Conservation (phyloP, 2,113 vertebrate species). For the Diadophis punctatus region DNA sequence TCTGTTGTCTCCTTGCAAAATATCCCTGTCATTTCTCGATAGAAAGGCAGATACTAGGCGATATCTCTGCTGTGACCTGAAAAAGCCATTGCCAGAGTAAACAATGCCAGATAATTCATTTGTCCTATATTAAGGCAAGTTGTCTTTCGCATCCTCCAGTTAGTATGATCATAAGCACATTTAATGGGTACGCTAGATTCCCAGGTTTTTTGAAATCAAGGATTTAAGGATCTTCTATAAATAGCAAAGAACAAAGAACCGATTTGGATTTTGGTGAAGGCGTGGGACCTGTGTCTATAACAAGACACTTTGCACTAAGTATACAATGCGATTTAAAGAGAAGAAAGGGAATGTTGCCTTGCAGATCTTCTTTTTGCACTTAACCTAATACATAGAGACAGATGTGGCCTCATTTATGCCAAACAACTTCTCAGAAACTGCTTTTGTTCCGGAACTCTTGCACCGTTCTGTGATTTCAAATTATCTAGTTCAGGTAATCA, state of each 20-base stretch:
- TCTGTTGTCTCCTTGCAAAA: neutral
- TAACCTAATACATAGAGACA: neutral
- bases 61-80: neutral
- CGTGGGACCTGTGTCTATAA: neutral
- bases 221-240: neutral
- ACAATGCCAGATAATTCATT: neutral
- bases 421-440: neutral
- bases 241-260: neutral
- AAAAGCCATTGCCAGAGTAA: neutral
- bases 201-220: neutral
- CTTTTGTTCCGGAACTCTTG: neutral
- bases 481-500: neutral
- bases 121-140: neutral
- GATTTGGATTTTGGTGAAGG: neutral
- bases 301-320: neutral
- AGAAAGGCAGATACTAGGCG: neutral
- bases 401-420: neutral
- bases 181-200: neutral
- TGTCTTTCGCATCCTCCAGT: neutral
- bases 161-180: neutral
- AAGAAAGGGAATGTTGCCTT: neutral
- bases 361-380: neutral
- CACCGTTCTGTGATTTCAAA: neutral
- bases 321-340: neutral
- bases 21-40: neutral